Evolutionary conservation across 2,888 invertebrate genomes (phyloP).

Genomic region (Xylocampa areola): DNA sequence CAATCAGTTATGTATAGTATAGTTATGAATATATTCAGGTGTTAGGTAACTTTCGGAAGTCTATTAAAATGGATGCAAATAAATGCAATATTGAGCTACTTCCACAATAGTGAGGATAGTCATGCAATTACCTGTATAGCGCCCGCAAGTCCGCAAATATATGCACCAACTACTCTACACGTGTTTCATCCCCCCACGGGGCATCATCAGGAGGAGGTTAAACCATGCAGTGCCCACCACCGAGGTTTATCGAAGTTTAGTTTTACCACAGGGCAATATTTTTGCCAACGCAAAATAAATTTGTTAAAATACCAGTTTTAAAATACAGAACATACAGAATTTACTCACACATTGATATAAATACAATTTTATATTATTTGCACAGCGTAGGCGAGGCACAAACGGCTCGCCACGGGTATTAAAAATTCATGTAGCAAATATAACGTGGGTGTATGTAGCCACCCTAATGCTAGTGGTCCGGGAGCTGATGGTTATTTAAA

Average conservation of each 20-base stretch:
- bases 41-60: too few species aligned
- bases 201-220: too few species aligned
- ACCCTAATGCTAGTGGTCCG: conserved; percentile 15
- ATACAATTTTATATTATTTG: conserved; percentile 37
- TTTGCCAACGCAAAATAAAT: conserved; percentile 14
- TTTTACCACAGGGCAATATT: conserved; percentile 1
- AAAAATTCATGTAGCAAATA: conserved; percentile 42
- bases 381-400: conserved; percentile 32
- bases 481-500: conserved; percentile 10
- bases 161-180: too few species aligned
- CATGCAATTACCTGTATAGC: too few species aligned
- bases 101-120: too few species aligned
- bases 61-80: too few species aligned
- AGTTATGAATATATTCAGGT: too few species aligned
- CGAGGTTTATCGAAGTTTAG: conserved; percentile 6
- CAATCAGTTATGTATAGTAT: too few species aligned
- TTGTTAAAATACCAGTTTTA: conserved; percentile 13
- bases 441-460: conserved; percentile 28
- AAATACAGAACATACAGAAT: conserved; percentile 28
- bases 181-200: too few species aligned
- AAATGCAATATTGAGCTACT: too few species aligned
- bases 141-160: too few species aligned
- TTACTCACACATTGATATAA: conserved; percentile 34
- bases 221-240: too few species aligned
- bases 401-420: conserved; percentile 24